phyloP scores from a whole-genome alignment of 2,888 invertebrate genomes.

The Brassicogethes aeneus region DNA sequence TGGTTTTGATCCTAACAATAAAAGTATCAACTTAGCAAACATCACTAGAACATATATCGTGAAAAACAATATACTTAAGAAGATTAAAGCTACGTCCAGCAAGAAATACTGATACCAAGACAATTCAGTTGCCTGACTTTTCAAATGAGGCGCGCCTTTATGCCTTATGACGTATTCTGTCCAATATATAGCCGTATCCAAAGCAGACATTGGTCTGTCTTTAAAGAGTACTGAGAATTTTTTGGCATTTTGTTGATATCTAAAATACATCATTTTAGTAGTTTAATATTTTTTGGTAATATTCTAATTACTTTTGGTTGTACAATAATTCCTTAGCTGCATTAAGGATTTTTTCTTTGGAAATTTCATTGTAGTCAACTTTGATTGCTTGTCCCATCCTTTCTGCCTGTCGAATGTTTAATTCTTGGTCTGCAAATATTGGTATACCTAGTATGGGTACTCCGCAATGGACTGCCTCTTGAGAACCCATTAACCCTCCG shows the following conservation, averaged over 20 bases:
- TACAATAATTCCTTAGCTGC: conserved; percentile 32
- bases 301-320: conserved; percentile 40
- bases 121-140: no score
- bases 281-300: no score
- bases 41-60: no score
- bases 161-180: no score
- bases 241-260: conserved; percentile 46
- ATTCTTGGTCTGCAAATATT: conserved; percentile 37
- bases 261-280: conserved; percentile 34
- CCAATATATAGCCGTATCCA: no score
- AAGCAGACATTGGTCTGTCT: conserved; percentile 52
- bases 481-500: conserved; percentile 44
- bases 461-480: conserved; percentile 41
- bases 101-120: no score
- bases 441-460: conserved; percentile 39
- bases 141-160: no score
- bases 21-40: no score
- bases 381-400: conserved; percentile 44
- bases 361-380: conserved; percentile 25
- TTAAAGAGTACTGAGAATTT: conserved; percentile 45
- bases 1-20: no score
- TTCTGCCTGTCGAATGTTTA: conserved; percentile 46
- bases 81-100: no score
- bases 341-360: conserved; percentile 21
- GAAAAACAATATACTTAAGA: no score